Conservation (phyloP, 2,797 vertebrate genomes). For the Mormyrops attenuatus region DNA sequence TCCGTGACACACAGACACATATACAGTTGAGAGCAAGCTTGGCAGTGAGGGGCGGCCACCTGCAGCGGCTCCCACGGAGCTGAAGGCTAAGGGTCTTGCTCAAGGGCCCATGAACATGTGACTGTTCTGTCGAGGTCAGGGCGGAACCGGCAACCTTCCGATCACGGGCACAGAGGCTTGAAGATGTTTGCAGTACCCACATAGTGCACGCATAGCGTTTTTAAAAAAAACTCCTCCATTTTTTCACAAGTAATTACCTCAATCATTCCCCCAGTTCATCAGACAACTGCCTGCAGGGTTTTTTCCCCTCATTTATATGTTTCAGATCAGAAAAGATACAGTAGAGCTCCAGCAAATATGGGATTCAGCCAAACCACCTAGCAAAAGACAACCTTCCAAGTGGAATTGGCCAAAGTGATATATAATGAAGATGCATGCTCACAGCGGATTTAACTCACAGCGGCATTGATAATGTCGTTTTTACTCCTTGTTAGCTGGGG, state of each 20-base stretch:
- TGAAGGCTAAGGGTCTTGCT: neutral
- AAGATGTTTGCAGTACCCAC: neutral
- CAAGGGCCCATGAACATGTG: neutral
- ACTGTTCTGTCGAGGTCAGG: neutral
- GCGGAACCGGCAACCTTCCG: neutral
- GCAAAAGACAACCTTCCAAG: neutral
- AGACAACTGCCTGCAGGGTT: neutral
- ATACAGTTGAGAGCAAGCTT: neutral
- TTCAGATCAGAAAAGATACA: neutral
- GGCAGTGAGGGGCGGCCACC: neutral
- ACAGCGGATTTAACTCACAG: neutral
- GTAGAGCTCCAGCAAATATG: neutral
- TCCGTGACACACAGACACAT: neutral
- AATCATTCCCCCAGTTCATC: neutral
- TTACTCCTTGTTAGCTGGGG: neutral
- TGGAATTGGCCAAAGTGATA: neutral
- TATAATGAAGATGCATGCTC: neutral
- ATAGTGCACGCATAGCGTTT: neutral
- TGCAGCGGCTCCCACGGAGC: neutral
- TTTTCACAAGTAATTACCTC: neutral
- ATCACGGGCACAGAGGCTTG: neutral
- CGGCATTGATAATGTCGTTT: neutral
- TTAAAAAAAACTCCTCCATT: neutral
- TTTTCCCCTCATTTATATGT: neutral
- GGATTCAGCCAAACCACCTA: neutral